These are phyloP conservation scores for Nymphicus hollandicus DNA, from an alignment of 2,113 vertebrate species.

Conservation along the genomic window DNA sequence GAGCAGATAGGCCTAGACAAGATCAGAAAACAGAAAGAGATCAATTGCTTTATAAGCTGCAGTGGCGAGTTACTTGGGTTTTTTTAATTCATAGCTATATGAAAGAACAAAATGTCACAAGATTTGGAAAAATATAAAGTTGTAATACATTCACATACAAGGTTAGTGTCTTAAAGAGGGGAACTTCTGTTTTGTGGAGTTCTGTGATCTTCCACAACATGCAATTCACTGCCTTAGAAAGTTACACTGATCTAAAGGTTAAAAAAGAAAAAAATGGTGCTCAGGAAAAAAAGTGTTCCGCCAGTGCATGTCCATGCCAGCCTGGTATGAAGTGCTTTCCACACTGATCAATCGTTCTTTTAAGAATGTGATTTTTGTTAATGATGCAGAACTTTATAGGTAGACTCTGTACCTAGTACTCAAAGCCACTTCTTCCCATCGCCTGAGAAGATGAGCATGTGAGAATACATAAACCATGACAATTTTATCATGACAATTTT, in stretches of 20 bases:
- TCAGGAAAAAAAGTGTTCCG: background rate
- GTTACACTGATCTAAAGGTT: background rate
- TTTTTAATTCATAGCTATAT: background rate
- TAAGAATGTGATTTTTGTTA: background rate
- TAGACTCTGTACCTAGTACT: background rate
- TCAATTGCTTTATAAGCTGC: background rate
- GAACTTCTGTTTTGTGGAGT: background rate
- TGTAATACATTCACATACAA: background rate
- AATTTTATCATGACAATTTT: background rate
- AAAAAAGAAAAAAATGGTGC: background rate
- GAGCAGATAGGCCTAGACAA: background rate
- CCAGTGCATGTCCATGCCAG: background rate
- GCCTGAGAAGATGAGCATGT: background rate
- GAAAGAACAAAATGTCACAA: background rate
- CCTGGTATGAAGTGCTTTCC: fast-evolving
- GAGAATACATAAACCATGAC: background rate
- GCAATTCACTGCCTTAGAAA: background rate
- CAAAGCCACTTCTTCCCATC: background rate
- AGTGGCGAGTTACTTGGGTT: background rate
- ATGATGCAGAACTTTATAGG: background rate
- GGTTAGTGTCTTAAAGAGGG: background rate
- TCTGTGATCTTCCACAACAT: background rate
- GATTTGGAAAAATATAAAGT: background rate
- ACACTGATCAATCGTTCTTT: background rate
- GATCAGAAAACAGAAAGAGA: background rate